Evolutionary conservation across 2,888 invertebrate species (phyloP), one percentile per base, ranked within the genome.

Genomic region (Coremacera marginata): DNA sequence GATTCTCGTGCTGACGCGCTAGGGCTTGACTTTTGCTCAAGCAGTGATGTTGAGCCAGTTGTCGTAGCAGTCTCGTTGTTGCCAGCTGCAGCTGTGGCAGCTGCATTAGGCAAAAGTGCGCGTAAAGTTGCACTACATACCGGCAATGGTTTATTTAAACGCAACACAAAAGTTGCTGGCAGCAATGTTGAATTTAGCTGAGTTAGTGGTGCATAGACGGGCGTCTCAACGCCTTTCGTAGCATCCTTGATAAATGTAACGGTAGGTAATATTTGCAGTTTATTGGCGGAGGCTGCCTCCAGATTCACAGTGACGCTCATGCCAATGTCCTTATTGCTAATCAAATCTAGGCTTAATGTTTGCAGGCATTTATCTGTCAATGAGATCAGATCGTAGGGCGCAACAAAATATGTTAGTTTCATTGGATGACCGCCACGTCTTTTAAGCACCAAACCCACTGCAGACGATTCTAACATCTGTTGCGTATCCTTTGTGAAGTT

Each of bases 371-470:
- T 93, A 76, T 91, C 92, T 79, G 94, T 94, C 83, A 93, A 92
- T 87, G 96, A 95, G 83, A 98, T 91, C 70, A 98, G 91, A 88
- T 98, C 97, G 86, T 97, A 98, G 0, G 98, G 97, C 0, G 96
- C 95, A 5, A 98, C 95, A 88, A 98, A 98, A 89, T 97, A 98
- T 0, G 96, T 97, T 37, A 98, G 90, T 84, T 95, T 95, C 95
- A 98, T 95, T 0, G 98, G 95, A 87, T 97, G 96, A 91, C 95
- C 97, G 87, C 96, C 97, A 84, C 93, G 91, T 70, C 97, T 90
- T 83, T 94, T 94, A 82, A 96, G 93, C 60, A 97, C 91, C 78
- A 96, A 92, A 51, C 98, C 98, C 82, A 98, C 95, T 44, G 96
- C 94, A 80, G 97, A 96, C 87, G 96, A 96, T 85, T 95, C 95